Evolutionary conservation across 2,113 vertebrate species (phyloP), one percentile per base, ranked within the genome.

Genomic region (Callospermophilus lateralis): DNA sequence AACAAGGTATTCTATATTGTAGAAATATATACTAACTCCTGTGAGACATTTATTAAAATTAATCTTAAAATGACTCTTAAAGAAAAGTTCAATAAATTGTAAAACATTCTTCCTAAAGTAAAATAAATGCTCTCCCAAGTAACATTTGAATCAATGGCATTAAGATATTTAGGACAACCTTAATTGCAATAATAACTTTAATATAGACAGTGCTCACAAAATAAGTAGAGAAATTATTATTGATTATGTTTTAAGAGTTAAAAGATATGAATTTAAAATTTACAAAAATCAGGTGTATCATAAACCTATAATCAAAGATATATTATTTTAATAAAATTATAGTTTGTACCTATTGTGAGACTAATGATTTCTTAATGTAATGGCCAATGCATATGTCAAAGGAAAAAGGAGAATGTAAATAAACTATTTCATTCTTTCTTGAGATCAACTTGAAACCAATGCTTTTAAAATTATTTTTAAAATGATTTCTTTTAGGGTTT

Each of bases 301-400:
- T 77, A 72, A 92, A 74, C 32, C 6, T 92, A 76, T 94, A 86
- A 74, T 74, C 24, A 74, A 79, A 95, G 32, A 26, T 45, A 45
- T 30, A 80, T 55, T 80, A 84, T 77, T 81, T 89, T 87, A 84
- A 51, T 10, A 80, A 80, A 89, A 7, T 63, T 90, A 70, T 11
- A 53, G 58, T 89, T 89, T 84, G 1, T 17, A 2, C 20, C 22
- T 37, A 86, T 58, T 93, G 94, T 96, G 68, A 89, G 84, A 68
- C 34, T 89, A 85, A 70, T 76, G 0, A 37, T 72, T 81, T 48
- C 91, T 89, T 53, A 61, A 83, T 80, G 22, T 77, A 94, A 88
- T 37, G 74, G 53, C 53, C 2, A 87, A 4, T 79, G 15, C 65
- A 34, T 34, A 51, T 39, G 28, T 94, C 20, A 84, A 55, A 81